These are phyloP conservation scores for Elysia chlorotica DNA, from an alignment of 1,140 invertebrate genomes.

Conservation along the genomic window DNA sequence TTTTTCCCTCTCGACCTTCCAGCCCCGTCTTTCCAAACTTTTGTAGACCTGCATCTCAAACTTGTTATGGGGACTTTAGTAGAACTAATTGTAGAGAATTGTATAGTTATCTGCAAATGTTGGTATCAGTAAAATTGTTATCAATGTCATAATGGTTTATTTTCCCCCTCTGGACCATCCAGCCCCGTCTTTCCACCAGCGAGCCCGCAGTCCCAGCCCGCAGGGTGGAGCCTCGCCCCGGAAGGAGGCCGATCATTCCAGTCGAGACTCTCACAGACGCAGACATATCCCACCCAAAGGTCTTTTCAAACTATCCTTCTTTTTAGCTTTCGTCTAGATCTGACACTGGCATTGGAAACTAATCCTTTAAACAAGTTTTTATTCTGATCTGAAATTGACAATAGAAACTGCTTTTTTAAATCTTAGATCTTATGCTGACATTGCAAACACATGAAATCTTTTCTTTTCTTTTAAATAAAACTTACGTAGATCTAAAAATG, in stretches of 20 bases:
- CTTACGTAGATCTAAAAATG: no score
- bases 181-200: constrained; percentile 56
- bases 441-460: no score
- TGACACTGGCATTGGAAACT: no score
- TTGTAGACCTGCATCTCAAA: neutral
- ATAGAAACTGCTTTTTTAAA: no score
- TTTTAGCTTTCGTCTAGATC: no score
- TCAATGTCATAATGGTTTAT: no score
- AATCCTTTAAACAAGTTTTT: no score
- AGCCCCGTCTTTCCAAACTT: neutral
- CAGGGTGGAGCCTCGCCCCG: constrained; percentile 27
- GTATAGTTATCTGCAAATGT: neutral
- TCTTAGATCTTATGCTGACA: no score
- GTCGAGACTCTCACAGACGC: constrained; percentile 47
- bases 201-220: constrained; percentile 53
- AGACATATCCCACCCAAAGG: constrained; percentile 48
- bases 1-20: neutral
- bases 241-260: constrained; percentile 51
- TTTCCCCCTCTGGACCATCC: constrained; percentile 1
- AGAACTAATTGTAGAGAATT: neutral
- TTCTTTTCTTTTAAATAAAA: no score
- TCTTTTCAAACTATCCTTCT: no score
- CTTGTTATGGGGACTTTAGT: neutral
- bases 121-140: neutral
- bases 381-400: no score